Evolutionary conservation across 2,888 invertebrate species (phyloP).

Genomic region (Tetranychus truncatus): DNA sequence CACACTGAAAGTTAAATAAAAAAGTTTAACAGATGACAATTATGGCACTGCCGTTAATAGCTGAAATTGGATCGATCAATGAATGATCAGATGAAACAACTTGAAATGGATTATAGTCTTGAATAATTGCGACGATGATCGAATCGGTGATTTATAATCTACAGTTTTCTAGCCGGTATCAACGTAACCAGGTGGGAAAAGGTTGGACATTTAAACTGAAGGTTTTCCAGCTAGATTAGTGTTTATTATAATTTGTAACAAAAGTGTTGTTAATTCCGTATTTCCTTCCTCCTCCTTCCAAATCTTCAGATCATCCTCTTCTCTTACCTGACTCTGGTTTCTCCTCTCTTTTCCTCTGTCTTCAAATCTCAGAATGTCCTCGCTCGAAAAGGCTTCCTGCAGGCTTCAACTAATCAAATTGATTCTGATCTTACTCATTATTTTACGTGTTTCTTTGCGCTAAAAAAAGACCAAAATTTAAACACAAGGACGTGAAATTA

Average conservation of each 20-base stretch:
- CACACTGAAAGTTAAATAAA: not conserved
- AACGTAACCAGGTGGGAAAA: not conserved
- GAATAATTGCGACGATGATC: not conserved
- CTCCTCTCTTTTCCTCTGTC: not conserved
- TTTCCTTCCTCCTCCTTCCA: not conserved
- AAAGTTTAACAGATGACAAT: not conserved
- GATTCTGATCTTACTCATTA: too few relatives aligned
- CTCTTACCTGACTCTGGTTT: not conserved
- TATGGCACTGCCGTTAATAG: not conserved
- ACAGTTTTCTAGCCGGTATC: not conserved
- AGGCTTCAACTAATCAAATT: too few relatives aligned
- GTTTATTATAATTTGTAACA: not conserved
- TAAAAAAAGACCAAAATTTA: too few relatives aligned
- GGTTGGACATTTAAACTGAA: not conserved
- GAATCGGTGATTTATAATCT: not conserved
- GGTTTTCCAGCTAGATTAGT: not conserved
- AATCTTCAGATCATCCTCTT: not conserved
- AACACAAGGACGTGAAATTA: too few relatives aligned
- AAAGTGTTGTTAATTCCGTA: not conserved
- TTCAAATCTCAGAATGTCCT: not conserved
- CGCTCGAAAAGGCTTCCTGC: not conserved
- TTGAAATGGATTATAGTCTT: too few relatives aligned
- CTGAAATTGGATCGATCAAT: too few relatives aligned
- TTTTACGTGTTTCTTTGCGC: too few relatives aligned
- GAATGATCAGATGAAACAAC: too few relatives aligned